Percentiles rank a stretch among this genome's conserved stretches.
Evolutionary conservation across 2,113 vertebrate species (phyloP).

Genomic region (Mormyrus iriodes): DNA sequence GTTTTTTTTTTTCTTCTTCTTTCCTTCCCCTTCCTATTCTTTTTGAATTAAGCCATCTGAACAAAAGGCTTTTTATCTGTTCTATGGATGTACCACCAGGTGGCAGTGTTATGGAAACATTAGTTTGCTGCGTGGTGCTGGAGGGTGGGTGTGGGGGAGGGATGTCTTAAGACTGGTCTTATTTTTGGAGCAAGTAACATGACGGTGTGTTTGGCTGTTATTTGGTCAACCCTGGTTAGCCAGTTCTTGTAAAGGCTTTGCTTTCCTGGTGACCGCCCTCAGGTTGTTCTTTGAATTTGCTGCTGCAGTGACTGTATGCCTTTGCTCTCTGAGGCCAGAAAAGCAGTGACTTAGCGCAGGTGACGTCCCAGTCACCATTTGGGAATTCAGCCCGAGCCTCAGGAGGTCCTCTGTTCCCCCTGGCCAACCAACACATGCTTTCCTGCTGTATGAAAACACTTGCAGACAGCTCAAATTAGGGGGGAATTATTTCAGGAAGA

Average conservation of each 20-base stretch:
- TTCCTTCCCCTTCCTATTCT: neutral
- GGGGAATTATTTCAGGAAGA: neutral
- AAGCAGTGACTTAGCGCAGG: neutral
- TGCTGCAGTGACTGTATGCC: neutral
- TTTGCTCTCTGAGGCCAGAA: no score
- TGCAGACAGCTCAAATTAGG: neutral
- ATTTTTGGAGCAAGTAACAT: neutral
- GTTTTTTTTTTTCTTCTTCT: no score
- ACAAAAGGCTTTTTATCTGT: neutral
- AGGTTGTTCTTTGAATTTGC: neutral
- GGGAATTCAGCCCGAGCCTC: neutral
- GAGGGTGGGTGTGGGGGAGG: neutral
- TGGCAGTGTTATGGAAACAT: neutral
- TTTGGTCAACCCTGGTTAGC: neutral
- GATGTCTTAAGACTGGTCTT: neutral
- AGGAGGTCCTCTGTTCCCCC: neutral
- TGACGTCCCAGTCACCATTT: neutral
- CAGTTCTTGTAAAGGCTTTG: neutral
- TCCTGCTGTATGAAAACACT: neutral
- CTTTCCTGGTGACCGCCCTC: neutral
- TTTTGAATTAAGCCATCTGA: neutral
- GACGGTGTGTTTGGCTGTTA: neutral
- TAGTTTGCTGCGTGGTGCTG: neutral
- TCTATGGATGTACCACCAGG: constrained; percentile 1
- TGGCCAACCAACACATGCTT: neutral